Percentiles rank a stretch among this genome's conserved stretches.
Evolutionary conservation across 2,113 vertebrate species (phyloP).

Genomic region (Motacilla alba): DNA sequence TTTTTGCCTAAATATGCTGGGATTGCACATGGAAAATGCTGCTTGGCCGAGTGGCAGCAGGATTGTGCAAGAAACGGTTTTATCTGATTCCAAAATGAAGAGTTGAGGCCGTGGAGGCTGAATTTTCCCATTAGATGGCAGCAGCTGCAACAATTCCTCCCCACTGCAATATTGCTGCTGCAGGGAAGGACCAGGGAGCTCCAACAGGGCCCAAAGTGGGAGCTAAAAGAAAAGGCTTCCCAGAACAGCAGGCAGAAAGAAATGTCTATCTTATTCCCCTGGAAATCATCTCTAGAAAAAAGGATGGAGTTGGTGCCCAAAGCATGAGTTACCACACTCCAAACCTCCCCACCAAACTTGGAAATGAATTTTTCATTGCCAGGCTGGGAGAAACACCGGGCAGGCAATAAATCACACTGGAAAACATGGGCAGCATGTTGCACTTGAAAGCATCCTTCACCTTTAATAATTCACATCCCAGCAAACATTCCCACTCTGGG

Average conservation of each 20-base stretch:
- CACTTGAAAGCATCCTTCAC: background rate
- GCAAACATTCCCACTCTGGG: background rate
- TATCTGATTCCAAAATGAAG: background rate
- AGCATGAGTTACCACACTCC: background rate
- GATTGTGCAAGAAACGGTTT: background rate
- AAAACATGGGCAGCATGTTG: background rate
- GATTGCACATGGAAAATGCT: background rate
- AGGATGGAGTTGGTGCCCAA: background rate
- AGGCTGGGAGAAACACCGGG: background rate
- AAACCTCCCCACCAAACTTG: background rate
- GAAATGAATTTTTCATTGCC: background rate
- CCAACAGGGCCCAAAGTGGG: background rate
- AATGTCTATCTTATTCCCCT: background rate
- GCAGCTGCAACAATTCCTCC: conserved; percentile 41
- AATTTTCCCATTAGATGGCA: conserved; percentile 60
- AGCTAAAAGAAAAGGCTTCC: background rate
- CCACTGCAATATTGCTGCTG: background rate
- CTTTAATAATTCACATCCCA: background rate
- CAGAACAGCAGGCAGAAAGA: background rate
- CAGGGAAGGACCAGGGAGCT: background rate
- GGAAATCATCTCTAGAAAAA: background rate
- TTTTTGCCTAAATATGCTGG: background rate
- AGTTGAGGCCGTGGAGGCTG: background rate
- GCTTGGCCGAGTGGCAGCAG: background rate
- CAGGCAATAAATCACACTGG: background rate